Evolutionary conservation across 2,888 invertebrate genomes (phyloP), one percentile per base, ranked within the genome.

Genomic region (Callosobruchus maculatus): DNA sequence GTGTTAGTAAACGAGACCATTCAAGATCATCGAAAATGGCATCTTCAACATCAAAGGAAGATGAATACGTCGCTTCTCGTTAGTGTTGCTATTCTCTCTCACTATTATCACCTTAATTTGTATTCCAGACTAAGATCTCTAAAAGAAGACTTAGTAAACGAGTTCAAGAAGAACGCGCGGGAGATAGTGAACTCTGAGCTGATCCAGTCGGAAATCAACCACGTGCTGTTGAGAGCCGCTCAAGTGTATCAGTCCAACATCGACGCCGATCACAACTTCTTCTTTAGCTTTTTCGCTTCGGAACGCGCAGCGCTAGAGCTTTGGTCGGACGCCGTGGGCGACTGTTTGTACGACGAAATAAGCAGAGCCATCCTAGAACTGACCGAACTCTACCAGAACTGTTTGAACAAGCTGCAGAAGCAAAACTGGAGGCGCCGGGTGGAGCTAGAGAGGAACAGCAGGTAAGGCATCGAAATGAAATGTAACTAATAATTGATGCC

Each of bases 151-250:
- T 89, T 93, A 66, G 91, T 94, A 21, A 91, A 93, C 31, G 93
- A 93, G 81, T 94, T 94, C 4, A 93, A 93, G 91, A 91, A 92
- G 67, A 89, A 92, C 75, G 94, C 95, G 0, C 92, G 93, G 73
- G 93, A 94, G 82, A 91, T 92, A 0, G 92, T 94, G 0, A 93
- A 93, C 81, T 90, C 92, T 0, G 94, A 94, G 84, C 88, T 95
- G 30, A 93, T 94, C 30, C 93, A 93, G 82, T 92, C 93, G 0
- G 94, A 94, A 87, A 93, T 94, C 76, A 91, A 93, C 21, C 93
- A 94, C 75, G 93, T 94, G 5, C 89, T 94, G 83, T 88, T 90
- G 81, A 89, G 92, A 68, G 93, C 93, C 74, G 93, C 93, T 4
- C 92, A 92, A 82, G 88, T 91, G 3, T 93, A 93, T 84, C 93